Evolutionary conservation across 1,140 invertebrate species (phyloP).

Genomic region (Anoplophora glabripennis): DNA sequence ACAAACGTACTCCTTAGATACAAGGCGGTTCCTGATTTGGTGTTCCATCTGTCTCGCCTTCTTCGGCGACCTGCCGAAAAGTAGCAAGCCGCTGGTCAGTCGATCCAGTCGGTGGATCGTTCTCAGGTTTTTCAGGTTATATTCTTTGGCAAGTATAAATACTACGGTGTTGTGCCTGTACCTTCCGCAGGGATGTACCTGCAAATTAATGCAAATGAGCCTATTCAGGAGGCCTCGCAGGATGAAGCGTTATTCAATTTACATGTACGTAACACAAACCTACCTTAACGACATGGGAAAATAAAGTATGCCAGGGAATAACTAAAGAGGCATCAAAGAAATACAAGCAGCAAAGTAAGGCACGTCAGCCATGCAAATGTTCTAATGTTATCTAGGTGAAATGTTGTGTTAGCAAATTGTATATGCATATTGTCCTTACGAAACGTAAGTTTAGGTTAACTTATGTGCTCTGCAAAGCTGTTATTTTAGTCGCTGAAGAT

Average conservation of each 20-base stretch:
- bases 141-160: constrained; percentile 95
- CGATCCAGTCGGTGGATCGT: constrained; percentile 91
- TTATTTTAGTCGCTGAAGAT: not conserved
- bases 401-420: no score
- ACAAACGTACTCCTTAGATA: constrained; percentile 96
- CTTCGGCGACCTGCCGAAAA: constrained; percentile 90
- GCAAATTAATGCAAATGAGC: constrained; percentile 24
- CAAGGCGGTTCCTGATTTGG: constrained; percentile 86
- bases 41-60: constrained; percentile 91
- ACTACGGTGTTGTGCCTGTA: constrained; percentile 96
- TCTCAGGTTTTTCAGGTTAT: constrained; percentile 88
- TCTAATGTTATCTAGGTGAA: not conserved
- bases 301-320: constrained; percentile 4
- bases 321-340: constrained; percentile 22
- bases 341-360: constrained; percentile 8
- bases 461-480: not conserved
- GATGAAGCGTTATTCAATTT: no score
- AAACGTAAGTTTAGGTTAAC: no score
- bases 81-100: constrained; percentile 88
- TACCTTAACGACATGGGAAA: no score
- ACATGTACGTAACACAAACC: no score
- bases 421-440: constrained; percentile 13
- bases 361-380: constrained; percentile 26
- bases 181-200: constrained; percentile 95
- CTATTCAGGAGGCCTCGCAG: no score